Percentiles rank a stretch among this genome's conserved stretches.
phyloP scores from a whole-genome alignment of 53 echinoderm and acorn worm species.

The Holothuria leucospilota region DNA sequence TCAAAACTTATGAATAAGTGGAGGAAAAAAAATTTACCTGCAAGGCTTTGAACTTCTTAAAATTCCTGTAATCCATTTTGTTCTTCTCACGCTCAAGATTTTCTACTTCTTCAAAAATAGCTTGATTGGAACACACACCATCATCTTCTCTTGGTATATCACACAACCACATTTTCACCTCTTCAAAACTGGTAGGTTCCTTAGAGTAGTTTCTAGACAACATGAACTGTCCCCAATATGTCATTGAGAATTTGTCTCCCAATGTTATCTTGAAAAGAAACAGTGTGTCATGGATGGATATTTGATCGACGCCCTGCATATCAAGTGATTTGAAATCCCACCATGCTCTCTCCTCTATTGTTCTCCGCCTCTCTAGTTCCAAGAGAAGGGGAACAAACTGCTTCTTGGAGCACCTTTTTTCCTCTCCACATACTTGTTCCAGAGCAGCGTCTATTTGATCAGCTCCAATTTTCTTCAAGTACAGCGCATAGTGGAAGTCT shows the following conservation, averaged over 20 bases:
- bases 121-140: constrained; percentile 50
- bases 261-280: constrained; percentile 92
- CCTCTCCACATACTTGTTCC: constrained; percentile 55
- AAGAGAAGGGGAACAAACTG: constrained; percentile 85
- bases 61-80: constrained; percentile 72
- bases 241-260: constrained; percentile 85
- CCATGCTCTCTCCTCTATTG: constrained; percentile 85
- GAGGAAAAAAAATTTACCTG: constrained; percentile 56
- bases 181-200: constrained; percentile 76
- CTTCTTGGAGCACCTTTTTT: constrained; percentile 60
- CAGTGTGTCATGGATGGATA: constrained; percentile 84
- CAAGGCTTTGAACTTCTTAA: constrained; percentile 76
- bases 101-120: constrained; percentile 62
- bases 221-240: constrained; percentile 85
- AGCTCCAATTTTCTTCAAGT: constrained; percentile 71
- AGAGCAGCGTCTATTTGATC: constrained; percentile 80
- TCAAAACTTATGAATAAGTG: too few relatives aligned
- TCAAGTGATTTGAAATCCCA: constrained; percentile 98
- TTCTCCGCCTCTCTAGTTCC: constrained; percentile 86
- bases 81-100: constrained; percentile 78
- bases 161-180: constrained; percentile 95
- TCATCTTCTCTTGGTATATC: constrained; percentile 48
- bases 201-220: constrained; percentile 70
- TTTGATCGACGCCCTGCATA: constrained; percentile 72
- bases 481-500: constrained; percentile 83